These are phyloP conservation scores for Theonella swinhoei DNA, from an alignment of 37 sponge, comb jelly and placozoan genomes.

Conservation along the genomic window DNA sequence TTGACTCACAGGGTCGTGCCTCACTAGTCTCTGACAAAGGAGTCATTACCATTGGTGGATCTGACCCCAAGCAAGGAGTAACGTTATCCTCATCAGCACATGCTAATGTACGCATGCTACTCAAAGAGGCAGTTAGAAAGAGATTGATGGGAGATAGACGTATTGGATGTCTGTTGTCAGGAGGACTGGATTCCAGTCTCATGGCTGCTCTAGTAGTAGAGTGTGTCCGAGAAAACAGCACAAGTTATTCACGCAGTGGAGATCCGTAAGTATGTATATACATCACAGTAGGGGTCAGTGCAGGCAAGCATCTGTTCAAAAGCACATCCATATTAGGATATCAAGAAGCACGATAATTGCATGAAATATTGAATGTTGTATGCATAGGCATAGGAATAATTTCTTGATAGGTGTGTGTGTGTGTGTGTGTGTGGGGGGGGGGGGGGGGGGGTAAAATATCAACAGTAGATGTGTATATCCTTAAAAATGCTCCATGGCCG, in stretches of 20 bases:
- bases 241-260: not conserved
- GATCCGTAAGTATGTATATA: not conserved
- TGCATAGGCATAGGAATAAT: no score
- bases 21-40: not conserved
- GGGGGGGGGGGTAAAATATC: no score
- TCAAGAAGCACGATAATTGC: no score
- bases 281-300: no score
- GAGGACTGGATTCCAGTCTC: conserved; percentile 81
- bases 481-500: no score
- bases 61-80: not conserved
- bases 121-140: conserved; percentile 68
- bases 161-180: conserved; percentile 63
- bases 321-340: no score
- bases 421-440: no score
- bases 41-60: conserved; percentile 3
- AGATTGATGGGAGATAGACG: conserved; percentile 57
- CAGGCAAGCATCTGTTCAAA: no score
- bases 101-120: conserved; percentile 41
- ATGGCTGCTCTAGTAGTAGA: conserved; percentile 62
- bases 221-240: conserved; percentile 27
- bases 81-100: not conserved
- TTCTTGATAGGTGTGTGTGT: no score
- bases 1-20: conserved; percentile 11
- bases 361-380: no score
- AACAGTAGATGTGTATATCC: no score